Evolutionary conservation across 64 coral and sea anemone species (phyloP).

Genomic region (Montipora sp.): DNA sequence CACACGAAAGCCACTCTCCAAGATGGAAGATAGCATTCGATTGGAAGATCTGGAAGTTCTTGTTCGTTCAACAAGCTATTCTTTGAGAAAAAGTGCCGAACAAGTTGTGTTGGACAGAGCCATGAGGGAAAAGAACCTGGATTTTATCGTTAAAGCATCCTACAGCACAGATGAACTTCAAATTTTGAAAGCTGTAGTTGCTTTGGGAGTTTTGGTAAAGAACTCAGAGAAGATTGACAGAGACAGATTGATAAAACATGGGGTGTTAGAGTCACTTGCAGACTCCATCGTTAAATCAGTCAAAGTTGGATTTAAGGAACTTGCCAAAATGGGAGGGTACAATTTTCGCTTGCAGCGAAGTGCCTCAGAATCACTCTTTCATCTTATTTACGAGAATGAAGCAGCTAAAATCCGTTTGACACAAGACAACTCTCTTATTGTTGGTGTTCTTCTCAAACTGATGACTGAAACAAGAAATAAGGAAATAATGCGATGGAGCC

Average conservation of each 20-base stretch:
- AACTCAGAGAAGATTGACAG: constrained; percentile 57
- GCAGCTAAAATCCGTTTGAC: constrained; percentile 54
- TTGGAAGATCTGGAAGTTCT: constrained; percentile 78
- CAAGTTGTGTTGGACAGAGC: constrained; percentile 80
- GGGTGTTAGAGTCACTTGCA: constrained; percentile 74
- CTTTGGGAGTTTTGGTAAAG: constrained; percentile 77
- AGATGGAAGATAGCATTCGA: constrained; percentile 66
- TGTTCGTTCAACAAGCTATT: constrained; percentile 74
- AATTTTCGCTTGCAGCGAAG: constrained; percentile 77
- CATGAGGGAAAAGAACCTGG: constrained; percentile 75
- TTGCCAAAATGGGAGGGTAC: constrained; percentile 66
- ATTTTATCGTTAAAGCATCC: constrained; percentile 72
- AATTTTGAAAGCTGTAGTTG: constrained; percentile 88
- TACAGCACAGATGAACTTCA: constrained; percentile 70
- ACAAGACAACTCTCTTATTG: constrained; percentile 50
- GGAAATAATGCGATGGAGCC: constrained; percentile 85
- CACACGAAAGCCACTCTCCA: constrained; percentile 72
- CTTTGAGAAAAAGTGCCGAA: constrained; percentile 81
- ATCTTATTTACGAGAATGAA: constrained; percentile 88
- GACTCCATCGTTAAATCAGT: constrained; percentile 72
- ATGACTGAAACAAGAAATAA: constrained; percentile 80
- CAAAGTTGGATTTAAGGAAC: constrained; percentile 56
- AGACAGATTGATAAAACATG: constrained; percentile 55
- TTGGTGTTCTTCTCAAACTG: constrained; percentile 64
- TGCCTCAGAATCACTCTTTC: constrained; percentile 79